Evolutionary conservation across 2,797 vertebrate species (phyloP).

Genomic region (Podarcis lilfordi): DNA sequence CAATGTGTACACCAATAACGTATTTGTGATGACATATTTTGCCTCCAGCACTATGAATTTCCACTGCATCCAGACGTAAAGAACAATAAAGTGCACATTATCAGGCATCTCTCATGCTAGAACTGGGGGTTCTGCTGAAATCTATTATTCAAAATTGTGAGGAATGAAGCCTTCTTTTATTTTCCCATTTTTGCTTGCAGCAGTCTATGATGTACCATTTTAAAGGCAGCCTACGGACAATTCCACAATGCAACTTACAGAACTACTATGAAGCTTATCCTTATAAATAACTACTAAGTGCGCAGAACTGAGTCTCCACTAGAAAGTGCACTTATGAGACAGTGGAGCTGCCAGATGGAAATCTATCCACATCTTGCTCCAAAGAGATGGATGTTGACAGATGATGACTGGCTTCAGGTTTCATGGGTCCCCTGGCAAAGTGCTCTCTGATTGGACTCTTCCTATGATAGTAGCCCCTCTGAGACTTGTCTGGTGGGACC

Average conservation of each 20-base stretch:
- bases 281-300: neutral
- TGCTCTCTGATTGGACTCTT: neutral
- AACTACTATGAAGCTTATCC: neutral
- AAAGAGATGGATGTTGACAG: neutral
- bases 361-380: neutral
- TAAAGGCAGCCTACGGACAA: conserved; percentile 11
- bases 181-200: neutral
- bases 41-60: conserved; percentile 26
- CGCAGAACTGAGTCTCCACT: conserved; percentile 16
- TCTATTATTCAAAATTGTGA: conserved; percentile 37
- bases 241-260: neutral
- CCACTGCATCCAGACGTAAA: neutral
- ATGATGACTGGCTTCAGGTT: neutral
- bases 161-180: conserved; percentile 28
- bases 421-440: neutral
- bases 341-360: neutral
- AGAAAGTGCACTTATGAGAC: neutral
- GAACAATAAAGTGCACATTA: conserved; percentile 32
- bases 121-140: conserved; percentile 16
- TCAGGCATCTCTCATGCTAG: conserved; percentile 27
- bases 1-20: neutral
- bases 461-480: neutral
- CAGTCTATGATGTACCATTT: neutral
- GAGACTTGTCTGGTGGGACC: no score
- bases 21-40: conserved; percentile 35